Evolutionary conservation across 2,113 vertebrate species (phyloP), one percentile per base, ranked within the genome.

Genomic region (Apus apus): DNA sequence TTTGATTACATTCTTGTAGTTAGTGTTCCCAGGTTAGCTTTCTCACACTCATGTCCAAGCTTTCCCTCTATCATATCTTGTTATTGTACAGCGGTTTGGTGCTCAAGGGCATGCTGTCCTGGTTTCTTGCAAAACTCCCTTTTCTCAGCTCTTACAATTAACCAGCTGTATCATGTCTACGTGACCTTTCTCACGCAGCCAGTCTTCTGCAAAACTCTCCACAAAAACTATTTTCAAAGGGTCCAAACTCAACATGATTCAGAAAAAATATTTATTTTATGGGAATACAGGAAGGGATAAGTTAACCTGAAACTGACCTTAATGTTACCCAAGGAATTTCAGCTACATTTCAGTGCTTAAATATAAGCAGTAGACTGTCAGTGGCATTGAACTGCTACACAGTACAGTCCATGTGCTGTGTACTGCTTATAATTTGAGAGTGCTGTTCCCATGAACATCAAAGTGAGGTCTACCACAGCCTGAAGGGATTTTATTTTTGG

Each of bases 401-500:
- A 66, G 10, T 16, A 29, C 57, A 87, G 85, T 50, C 70, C 80
- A 36, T 92, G 92, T 86, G 88, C 70, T 6, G 6, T 87, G 32
- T 29, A 46, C 20, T 82, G 66, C 76, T 8, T 87, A 94, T 95
- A 96, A 95, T 96, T 95, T 94, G 73, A 87, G 85, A 93, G 73
- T 8, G 61, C 79, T 56, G 45, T 38, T 95, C 92, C 93, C 92
- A 95, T 0, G 23, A 82, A 92, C 93, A 94, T 96, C 95, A 95
- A 96, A 96, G 94, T 36, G 90, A 96, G 90, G 92, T 93, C 89
- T 95, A 87, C 96, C 90, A 0, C 90, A 96, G 92, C 62, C 90
- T 79, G 75, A 89, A 96, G 73, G 36, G 93, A 78, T 93, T 96
- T 96, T 96, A 96, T 97, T 97, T 97, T 96, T 92, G 96, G 96